phyloP scores from a whole-genome alignment of 35 echinoderm and acorn worm genomes.

The Nesometra sesokonis region DNA sequence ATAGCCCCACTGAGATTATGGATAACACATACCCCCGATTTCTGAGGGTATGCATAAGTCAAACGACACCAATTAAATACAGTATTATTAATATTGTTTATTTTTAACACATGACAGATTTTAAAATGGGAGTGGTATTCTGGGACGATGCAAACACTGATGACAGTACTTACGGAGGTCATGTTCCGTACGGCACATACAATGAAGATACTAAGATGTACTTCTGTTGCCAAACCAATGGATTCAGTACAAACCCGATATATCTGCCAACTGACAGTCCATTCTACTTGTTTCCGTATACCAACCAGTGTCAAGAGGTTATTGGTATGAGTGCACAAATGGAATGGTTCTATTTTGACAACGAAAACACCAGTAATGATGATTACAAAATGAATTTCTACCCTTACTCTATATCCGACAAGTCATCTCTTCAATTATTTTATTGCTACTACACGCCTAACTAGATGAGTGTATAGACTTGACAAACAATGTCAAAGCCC shows the following conservation, averaged over 20 bases:
- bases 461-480: no score
- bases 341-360: constrained; percentile 52
- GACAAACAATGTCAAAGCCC: no score
- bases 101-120: constrained; percentile 17
- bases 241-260: not conserved
- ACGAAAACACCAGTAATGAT: constrained; percentile 21
- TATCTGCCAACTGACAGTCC: constrained; percentile 35
- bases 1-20: not conserved
- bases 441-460: not conserved
- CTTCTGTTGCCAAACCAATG: constrained; percentile 62
- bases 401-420: not conserved
- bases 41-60: no score
- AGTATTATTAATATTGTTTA: no score
- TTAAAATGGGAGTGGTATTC: constrained; percentile 22
- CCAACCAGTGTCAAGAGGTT: constrained; percentile 30
- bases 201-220: constrained; percentile 53
- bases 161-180: constrained; percentile 24
- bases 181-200: constrained; percentile 47
- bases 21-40: not conserved
- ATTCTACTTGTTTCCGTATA: constrained; percentile 29
- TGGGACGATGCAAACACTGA: constrained; percentile 44
- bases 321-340: constrained; percentile 22
- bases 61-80: no score
- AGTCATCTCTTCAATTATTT: not conserved
- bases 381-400: not conserved